Evolutionary conservation across 2,888 invertebrate genomes (phyloP), one percentile per base, ranked within the genome.

Genomic region (Acanthosepion lycidas): DNA sequence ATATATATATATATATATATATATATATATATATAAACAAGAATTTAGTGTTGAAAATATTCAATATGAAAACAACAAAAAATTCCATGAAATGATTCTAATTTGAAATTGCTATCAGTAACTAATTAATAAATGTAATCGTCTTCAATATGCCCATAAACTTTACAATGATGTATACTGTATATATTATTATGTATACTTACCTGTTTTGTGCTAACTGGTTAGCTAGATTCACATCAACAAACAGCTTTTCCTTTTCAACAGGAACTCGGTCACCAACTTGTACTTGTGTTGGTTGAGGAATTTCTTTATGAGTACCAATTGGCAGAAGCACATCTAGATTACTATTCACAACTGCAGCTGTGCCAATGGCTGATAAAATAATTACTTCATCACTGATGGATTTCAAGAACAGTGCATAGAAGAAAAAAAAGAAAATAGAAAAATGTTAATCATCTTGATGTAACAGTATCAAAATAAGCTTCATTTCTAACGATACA

Each of bases 371-470:
- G 0, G 99, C 99, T 94, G 99, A 99, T 78, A 99, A 97, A 0
- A 99, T 98, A 97, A 99, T 99, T 0, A 99, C 99, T 96, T 99
- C 99, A 96, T 99, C 99, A 96, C 99, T 99, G 97, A 33, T 96
- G 0, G 23, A 5, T 59, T 59, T 59, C 23, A 93, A n/a, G 5
- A 93, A 49, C 33, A 91, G 91, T 2, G 93, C 42, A 91, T 91
- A 48, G 23, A 33, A 48, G 42, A 91, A 49, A 26, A 49, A 92
- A 49, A 23, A 49, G n/a, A 91, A 28, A 91, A 42, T 42, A 91
- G 18, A 18, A 42, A 91, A 23, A 23, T 33, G 26, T 91, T 15
- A 91, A 23, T 15, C 15, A 23, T 33, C 26, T 91, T 23, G 26
- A 55, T 91, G 91, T 91, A 5, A 91, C 42, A 42, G 0, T 1